Percentiles rank a stretch among this genome's conserved stretches.
phyloP scores from a whole-genome alignment of 2,797 vertebrate species.

The Merluccius polli region DNA sequence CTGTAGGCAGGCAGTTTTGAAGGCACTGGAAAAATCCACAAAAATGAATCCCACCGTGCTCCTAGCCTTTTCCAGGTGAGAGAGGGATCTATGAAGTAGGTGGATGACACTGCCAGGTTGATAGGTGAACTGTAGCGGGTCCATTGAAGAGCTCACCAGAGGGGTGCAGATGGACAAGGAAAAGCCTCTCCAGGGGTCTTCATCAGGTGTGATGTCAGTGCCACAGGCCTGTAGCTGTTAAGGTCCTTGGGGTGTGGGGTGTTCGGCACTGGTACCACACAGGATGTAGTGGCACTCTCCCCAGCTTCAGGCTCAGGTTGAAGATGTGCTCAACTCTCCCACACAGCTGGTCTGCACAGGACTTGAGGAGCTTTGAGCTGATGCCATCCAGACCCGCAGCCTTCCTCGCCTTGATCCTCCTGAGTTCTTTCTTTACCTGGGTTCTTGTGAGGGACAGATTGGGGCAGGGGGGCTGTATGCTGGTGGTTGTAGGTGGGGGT shows the following conservation, averaged over 20 bases:
- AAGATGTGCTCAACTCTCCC: background rate
- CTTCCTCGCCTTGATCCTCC: background rate
- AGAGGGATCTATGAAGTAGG: background rate
- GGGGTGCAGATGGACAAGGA: too few species aligned
- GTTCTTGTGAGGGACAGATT: too few species aligned
- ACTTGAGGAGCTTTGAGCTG: slow-evolving; percentile 10
- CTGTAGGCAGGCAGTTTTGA: background rate
- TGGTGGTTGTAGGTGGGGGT: too few species aligned
- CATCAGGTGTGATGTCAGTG: too few species aligned
- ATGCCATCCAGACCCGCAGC: slow-evolving; percentile 12
- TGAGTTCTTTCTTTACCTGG: too few species aligned
- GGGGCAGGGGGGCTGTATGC: too few species aligned
- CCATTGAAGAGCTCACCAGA: too few species aligned
- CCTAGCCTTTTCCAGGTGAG: slow-evolving; percentile 6
- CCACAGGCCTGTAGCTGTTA: too few species aligned
- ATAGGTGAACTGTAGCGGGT: background rate
- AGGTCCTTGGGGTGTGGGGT: background rate
- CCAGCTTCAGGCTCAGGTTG: slow-evolving; percentile 2
- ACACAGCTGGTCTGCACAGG: slow-evolving; percentile 13
- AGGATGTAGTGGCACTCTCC: background rate
- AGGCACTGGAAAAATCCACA: background rate
- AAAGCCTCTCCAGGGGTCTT: too few species aligned
- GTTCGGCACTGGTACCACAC: background rate
- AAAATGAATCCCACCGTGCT: too few species aligned
- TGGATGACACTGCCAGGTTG: background rate